Base-by-base conservation (phyloP, 2,797 vertebrate genomes). In the Semaprochilodus insignis region DNA sequence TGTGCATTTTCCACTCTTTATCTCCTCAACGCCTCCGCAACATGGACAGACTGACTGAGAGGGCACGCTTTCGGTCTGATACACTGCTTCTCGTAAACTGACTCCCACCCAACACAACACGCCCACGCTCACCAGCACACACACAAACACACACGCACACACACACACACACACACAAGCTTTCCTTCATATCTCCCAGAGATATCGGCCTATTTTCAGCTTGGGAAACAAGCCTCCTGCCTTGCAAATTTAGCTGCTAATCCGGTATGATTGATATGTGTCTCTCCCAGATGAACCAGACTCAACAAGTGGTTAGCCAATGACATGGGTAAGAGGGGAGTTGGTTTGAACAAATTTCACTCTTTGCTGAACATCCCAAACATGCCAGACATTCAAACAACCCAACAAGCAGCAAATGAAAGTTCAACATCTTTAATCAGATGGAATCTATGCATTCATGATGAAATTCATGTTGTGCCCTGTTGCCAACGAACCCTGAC, bases 1-100 rank as follows among this genome's bases (percentile, higher is more conserved):
- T 15, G 70, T 14, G 67, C 82, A 91, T 91, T 94, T 96, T 94
- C 95, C 92, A 89, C 81, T 88, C 87, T 7, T 91, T 96, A 95
- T 96, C 94, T 88, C 83, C 83, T 69, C 88, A 86, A 92, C 91
- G 89, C 91, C 91, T 95, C 85, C 82, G 87, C 88, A 90, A 85
- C 83, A 88, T 78, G 86, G 88, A 81, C 69, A 77, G 40, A 54
- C 55, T 79, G 83, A 27, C 77, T 77, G 36, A 77, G 65, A 77
- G 88, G 85, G 87, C 85, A 83, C 82, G 78, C 57, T 89, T 86
- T 89, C 84, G 79, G 7, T 74, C 88, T 55, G 62, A 69, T 90
- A 87, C 89, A 87, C 89, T 87, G 75, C 77, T 88, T 90, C 83
- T 88, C 65, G 85, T 86, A 76, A 74, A 83, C 81, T 87, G 59